Percentiles rank a stretch among this genome's conserved stretches.
phyloP scores from a whole-genome alignment of 2,888 invertebrate species.

The Ditylenchus weischeri region DNA sequence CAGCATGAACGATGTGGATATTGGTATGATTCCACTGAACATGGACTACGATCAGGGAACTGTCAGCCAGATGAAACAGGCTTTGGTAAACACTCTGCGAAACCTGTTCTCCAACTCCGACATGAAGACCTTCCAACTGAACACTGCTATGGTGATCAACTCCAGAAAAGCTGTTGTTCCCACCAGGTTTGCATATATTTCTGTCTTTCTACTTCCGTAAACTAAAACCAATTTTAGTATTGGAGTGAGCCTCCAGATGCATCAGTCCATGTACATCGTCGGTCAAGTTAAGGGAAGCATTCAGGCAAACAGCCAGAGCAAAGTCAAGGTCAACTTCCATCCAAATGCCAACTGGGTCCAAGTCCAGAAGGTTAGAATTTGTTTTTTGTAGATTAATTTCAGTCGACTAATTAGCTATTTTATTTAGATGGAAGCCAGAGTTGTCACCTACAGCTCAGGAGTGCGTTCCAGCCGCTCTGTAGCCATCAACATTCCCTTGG shows the following conservation, averaged over 20 bases:
- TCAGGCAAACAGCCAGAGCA: neutral
- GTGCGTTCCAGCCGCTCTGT: conserved; percentile 29
- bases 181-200: neutral
- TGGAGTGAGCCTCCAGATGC: neutral
- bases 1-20: neutral
- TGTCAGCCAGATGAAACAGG: conserved; percentile 2
- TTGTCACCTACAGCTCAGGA: conserved; percentile 28
- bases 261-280: neutral
- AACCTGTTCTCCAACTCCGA: neutral
- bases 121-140: neutral
- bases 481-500: conserved; percentile 34
- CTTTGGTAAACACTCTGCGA: neutral
- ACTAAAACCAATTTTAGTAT: neutral
- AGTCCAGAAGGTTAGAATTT: conserved; percentile 1
- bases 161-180: neutral
- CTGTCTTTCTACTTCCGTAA: too few relatives aligned
- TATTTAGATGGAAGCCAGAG: conserved; percentile 20
- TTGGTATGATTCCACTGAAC: neutral
- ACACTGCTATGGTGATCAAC: conserved; percentile 4
- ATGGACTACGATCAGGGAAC: neutral
- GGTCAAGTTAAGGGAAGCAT: neutral
- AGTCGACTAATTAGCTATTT: neutral
- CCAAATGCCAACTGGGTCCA: conserved; percentile 5
- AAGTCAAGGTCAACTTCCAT: conserved; percentile 4
- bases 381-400: neutral